Evolutionary conservation across 2,797 vertebrate genomes (phyloP), one percentile per base, ranked within the genome.

Genomic region (Falco peregrinus): DNA sequence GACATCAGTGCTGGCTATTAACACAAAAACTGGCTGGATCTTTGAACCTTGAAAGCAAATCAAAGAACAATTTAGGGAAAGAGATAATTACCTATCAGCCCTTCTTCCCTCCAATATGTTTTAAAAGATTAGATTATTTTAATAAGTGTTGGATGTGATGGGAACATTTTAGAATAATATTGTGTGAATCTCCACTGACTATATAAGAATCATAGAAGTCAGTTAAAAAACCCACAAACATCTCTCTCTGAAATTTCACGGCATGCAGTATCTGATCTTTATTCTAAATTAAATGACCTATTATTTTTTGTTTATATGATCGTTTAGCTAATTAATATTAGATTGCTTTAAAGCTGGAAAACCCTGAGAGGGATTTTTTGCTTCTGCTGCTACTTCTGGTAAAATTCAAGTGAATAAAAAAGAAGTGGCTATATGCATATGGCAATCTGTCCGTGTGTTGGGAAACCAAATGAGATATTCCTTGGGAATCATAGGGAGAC

Each of bases 61-160:
- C 94, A 96, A 96, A 97, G 87, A 81, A 85, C 81, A 94, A 21
- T 92, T 88, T 92, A 79, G 89, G 78, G 83, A 94, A 96, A 83
- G 68, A 95, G 83, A 97, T 96, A 86, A 84, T 67, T 87, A 24
- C 3, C 3, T 92, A 96, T 89, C 90, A 79, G 28, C 64, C 88
- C 70, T 95, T 94, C 92, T 95, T 93, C 63, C 95, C 71, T 81
- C 64, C 80, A 89, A 76, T 96, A 87, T 95, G 90, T 93, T 96
- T 94, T 73, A 94, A 80, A 37, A 95, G 96, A 97, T 95, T 95
- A 97, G 90, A 87, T 88, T 95, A 91, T 94, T 95, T 95, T 93
- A 93, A 83, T 94, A 92, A 95, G 57, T 39, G 29, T 85, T 93
- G 54, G 29, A 83, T 71, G 17, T 45, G 37, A 60, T 85, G 51